Percentiles rank a stretch among this genome's conserved stretches.
Conservation (phyloP, 2,113 vertebrate genomes). For the Furnarius figulus region DNA sequence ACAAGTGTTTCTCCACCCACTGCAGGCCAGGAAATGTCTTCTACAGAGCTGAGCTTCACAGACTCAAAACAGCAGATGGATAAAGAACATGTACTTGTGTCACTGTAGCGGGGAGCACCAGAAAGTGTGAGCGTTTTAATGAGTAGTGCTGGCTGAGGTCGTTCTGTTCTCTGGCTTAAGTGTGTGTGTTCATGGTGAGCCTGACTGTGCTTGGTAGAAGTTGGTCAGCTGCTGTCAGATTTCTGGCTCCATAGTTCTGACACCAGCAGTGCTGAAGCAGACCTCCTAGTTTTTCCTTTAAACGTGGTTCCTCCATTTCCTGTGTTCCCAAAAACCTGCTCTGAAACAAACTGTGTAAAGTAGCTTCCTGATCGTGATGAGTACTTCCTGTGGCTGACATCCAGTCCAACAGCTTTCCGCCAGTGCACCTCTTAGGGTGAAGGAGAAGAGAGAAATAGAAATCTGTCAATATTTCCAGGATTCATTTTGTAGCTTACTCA, state of each 20-base stretch:
- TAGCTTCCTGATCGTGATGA: neutral
- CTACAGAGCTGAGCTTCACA: slow-evolving; percentile 10
- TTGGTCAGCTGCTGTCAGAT: slow-evolving; percentile 15
- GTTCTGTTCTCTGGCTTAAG: slow-evolving; percentile 22
- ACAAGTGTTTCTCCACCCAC: slow-evolving; percentile 39
- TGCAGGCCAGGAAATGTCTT: slow-evolving; percentile 48
- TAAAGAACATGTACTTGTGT: slow-evolving; percentile 12
- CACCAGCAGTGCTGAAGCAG: neutral
- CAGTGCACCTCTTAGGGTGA: neutral
- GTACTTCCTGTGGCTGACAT: slow-evolving; percentile 41
- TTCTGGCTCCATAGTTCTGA: neutral
- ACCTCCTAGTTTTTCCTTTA: neutral
- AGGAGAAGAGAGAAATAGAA: neutral
- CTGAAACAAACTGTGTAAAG: neutral
- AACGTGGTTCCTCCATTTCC: neutral
- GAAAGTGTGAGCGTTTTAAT: slow-evolving; percentile 37
- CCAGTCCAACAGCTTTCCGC: slow-evolving; percentile 13
- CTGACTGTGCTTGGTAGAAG: neutral
- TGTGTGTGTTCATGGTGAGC: neutral
- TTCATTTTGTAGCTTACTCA: neutral
- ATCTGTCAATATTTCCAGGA: neutral
- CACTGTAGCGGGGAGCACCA: slow-evolving; percentile 21
- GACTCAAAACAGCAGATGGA: slow-evolving; percentile 58
- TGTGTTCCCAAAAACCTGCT: slow-evolving; percentile 28
- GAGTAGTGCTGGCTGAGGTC: slow-evolving; percentile 13